Base-by-base conservation (phyloP, 2,113 vertebrate species). In the Tylochromis polylepis region DNA sequence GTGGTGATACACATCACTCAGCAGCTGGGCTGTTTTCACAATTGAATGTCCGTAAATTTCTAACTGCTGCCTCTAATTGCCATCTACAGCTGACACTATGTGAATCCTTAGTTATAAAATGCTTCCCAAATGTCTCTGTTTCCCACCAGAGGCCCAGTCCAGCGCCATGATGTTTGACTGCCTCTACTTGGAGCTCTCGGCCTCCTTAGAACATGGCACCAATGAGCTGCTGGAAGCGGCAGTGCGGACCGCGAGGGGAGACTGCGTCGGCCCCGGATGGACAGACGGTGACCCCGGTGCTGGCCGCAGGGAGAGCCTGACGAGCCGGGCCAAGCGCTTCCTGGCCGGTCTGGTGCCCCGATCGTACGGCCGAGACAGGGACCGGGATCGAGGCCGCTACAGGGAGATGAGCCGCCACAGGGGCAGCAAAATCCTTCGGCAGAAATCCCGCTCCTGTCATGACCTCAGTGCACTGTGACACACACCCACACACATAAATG, bases 361-460 rank as follows among this genome's bases (percentile, higher is more conserved):
- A 55, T 96, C 95, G 0, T 95, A 97, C 5, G 95, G 95, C 22
- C 92, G 96, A 5, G 96, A 96, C 89, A 82, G 95, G 31, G 96
- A 96, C 65, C 85, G 93, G n/a, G 94, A 93, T 16, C 93, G 95
- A 27, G 96, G 96, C 46, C 94, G 94, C 62, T 96, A 97, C 87
- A 83, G 95, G 43, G 96, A 96, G 89, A 96, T 96, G 95, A 94
- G 95, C 90, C 93, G 95, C 56, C 95, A 96, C 79, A 90, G 95
- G 34, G 96, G 95, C 51, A 95, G 96, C 93, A 97, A 97, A 87
- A 97, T 98, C 95, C 95, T 97, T 88, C 97, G 97, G 72, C 98
- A 98, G 92, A 97, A 97, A 81, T 98, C 98, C 16, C 97, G 97
- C 91, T 98, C 98, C 56, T 98, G 97, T 92, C 97, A 98, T 34